Percentiles rank a stretch among this genome's conserved stretches.
Conservation (phyloP, 2,113 vertebrate genomes). For the Lycaon pictus region DNA sequence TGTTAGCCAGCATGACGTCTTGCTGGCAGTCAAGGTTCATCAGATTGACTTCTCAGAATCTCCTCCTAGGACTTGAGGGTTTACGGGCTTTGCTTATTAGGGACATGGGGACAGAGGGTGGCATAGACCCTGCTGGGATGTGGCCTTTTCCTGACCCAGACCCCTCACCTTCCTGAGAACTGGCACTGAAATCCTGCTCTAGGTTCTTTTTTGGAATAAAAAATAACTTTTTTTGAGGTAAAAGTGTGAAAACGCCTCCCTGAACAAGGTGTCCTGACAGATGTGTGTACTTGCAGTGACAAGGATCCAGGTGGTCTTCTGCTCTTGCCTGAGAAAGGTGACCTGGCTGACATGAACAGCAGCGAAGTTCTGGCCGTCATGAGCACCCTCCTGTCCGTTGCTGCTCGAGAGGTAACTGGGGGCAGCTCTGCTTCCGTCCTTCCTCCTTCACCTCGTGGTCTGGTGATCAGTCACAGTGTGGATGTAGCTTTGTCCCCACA, state of each 20-base stretch:
- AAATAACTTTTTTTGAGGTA: background rate
- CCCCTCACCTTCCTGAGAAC: background rate
- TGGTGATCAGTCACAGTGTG: background rate
- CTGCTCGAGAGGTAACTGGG: slow-evolving; percentile 92
- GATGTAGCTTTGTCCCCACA: background rate
- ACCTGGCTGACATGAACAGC: slow-evolving; percentile 90
- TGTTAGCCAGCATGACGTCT: background rate
- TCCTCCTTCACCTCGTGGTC: background rate
- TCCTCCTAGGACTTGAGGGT: background rate
- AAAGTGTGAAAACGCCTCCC: slow-evolving; percentile 12
- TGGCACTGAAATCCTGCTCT: slow-evolving; percentile 1
- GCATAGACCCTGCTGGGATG: background rate
- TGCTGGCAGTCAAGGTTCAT: background rate
- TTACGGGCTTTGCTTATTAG: background rate
- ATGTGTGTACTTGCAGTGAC: slow-evolving; percentile 88
- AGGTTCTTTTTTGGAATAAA: background rate
- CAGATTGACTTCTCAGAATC: background rate
- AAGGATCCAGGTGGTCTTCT: slow-evolving; percentile 96
- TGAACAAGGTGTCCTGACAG: background rate
- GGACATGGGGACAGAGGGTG: background rate
- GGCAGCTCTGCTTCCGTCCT: rapidly evolving
- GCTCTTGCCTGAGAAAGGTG: slow-evolving; percentile 93
- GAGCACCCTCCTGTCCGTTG: slow-evolving; percentile 94
- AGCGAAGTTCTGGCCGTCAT: slow-evolving; percentile 93
- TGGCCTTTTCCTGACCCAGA: background rate